A percentile compares a stretch with the other conserved stretches of the same genome.
Evolutionary conservation across 2,113 vertebrate species (phyloP).

Genomic region (Microcebus lehilahytsara): DNA sequence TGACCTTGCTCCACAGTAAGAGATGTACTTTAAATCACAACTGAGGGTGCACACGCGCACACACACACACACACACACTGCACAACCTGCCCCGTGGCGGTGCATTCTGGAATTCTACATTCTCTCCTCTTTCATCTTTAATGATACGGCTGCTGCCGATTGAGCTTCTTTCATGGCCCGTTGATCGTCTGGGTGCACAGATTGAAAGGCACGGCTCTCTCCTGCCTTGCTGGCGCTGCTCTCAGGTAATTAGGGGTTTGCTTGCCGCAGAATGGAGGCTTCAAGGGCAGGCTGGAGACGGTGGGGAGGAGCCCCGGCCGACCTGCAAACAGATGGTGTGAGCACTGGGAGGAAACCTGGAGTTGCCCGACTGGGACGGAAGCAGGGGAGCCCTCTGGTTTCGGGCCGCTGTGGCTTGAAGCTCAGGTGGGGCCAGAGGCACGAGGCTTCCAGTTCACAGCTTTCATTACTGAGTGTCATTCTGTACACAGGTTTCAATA

Average conservation of each 20-base stretch:
- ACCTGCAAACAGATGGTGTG: rapidly evolving
- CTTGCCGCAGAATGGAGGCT: background rate
- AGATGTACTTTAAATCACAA: background rate
- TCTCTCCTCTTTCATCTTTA: background rate
- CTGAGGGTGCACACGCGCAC: rapidly evolving
- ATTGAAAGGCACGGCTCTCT: background rate
- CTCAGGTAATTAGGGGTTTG: too few relatives aligned
- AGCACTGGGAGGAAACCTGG: too few relatives aligned
- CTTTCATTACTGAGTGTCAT: background rate
- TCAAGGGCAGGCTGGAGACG: rapidly evolving
- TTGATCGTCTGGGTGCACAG: background rate
- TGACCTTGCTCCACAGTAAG: background rate
- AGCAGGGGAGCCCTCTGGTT: too few relatives aligned
- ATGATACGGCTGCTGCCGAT: background rate
- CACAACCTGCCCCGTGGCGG: too few relatives aligned
- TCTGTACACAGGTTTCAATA: too few relatives aligned
- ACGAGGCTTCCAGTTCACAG: background rate
- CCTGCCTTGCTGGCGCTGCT: background rate
- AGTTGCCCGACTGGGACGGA: too few relatives aligned
- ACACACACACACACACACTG: background rate
- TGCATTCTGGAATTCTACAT: background rate
- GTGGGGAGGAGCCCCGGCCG: too few relatives aligned
- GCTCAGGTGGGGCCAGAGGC: too few relatives aligned
- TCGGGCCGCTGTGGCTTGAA: background rate
- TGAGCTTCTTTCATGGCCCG: background rate